Evolutionary conservation across 2,888 invertebrate species (phyloP), one percentile per base, ranked within the genome.

Genomic region (Ashinkailepas kermadecensis): DNA sequence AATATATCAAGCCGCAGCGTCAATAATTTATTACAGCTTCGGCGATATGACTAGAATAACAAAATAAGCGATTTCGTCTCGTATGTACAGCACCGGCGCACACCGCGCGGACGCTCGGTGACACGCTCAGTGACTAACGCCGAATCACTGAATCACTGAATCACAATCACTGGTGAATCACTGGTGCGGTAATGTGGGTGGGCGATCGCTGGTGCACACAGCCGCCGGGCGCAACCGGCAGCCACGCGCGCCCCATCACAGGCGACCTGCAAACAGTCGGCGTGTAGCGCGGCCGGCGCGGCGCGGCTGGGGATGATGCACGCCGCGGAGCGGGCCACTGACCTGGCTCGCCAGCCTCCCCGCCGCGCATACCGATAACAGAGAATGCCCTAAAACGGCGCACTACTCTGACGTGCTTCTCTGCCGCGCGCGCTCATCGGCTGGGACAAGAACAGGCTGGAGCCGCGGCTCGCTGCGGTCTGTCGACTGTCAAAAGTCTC

Each of bases 1-100:
- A 74, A 74, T 74, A 74, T 8, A 18, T 74, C 74, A 74, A 21
- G 21, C 74, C 23, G 74, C 21, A 39, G 74, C 54, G 54, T 56
- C 54, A 21, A 74, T 54, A 74, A 74, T 74, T 54, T 74, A 74
- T 74, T 74, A 74, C 74, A 74, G 74, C 9, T 74, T 56, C 9
- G 74, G 8, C 74, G 74, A 74, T 74, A 56, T 74, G 74, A 74
- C 74, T 74, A 74, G 74, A 74, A 74, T 74, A 74, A 74, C 74
- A 74, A 74, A 74, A 74, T 74, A 74, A 74, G 74, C 74, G 74
- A 74, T 74, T 21, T 74, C 56, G 21, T 74, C 74, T 74, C 56
- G 8, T 74, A 74, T 74, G 10, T 54, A 56, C 54, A 74, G 2
- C 74, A 18, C 39, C 15, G 54, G 15, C 54, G 21, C 62, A 64